Evolutionary conservation across 1,140 invertebrate genomes (phyloP).

Genomic region (Helicorthomorpha holstii): DNA sequence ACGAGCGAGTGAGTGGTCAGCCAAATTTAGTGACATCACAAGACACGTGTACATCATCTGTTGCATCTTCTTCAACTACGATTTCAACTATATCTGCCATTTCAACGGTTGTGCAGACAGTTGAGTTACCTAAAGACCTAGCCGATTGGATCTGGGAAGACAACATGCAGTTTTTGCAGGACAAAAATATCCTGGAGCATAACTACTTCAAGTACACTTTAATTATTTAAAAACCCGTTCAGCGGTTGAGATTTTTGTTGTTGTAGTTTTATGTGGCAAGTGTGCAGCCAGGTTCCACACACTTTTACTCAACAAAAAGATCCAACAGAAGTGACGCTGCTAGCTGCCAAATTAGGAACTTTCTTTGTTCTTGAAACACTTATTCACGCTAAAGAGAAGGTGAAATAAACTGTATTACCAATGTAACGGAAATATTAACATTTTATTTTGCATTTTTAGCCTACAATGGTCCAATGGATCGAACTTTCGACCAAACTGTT

Average conservation of each 20-base stretch:
- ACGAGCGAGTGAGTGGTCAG: slow-evolving; percentile 44
- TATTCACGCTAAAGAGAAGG: slow-evolving; percentile 92
- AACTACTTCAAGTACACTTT: slow-evolving; percentile 66
- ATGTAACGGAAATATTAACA: slow-evolving; percentile 6
- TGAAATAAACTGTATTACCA: slow-evolving; percentile 18
- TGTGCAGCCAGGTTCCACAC: slow-evolving; percentile 80
- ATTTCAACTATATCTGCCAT: slow-evolving; percentile 16
- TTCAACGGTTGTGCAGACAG: slow-evolving; percentile 11
- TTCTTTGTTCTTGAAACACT: slow-evolving; percentile 92
- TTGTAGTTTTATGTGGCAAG: slow-evolving; percentile 84
- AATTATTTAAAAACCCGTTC: not conserved
- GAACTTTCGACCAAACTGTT: slow-evolving; percentile 87
- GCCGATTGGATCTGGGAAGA: slow-evolving; percentile 90
- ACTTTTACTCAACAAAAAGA: slow-evolving; percentile 54
- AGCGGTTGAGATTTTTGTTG: slow-evolving; percentile 6
- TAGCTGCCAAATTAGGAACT: slow-evolving; percentile 71
- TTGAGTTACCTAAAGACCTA: slow-evolving; percentile 54
- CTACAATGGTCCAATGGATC: slow-evolving; percentile 92
- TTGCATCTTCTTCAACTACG: slow-evolving; percentile 15
- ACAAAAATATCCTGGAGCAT: slow-evolving; percentile 90
- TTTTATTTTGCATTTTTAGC: slow-evolving; percentile 31
- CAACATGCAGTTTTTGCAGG: slow-evolving; percentile 84
- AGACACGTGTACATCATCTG: slow-evolving; percentile 5
- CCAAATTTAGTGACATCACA: slow-evolving; percentile 8
- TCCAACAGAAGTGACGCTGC: slow-evolving; percentile 41